Conservation (phyloP, 2,113 vertebrate genomes). For the Agapornis roseicollis region DNA sequence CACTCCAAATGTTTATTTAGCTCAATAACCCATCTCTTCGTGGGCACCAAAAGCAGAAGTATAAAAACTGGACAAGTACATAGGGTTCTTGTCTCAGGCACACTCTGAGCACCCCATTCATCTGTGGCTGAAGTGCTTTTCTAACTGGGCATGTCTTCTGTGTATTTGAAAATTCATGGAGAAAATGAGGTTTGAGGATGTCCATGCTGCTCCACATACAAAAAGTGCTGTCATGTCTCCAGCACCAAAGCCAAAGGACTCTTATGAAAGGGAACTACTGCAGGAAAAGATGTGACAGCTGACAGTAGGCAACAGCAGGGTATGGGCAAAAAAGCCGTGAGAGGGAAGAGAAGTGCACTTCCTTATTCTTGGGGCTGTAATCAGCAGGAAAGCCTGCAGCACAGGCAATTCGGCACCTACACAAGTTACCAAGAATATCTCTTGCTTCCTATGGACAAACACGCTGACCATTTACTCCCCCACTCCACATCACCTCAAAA, state of each 20-base stretch:
- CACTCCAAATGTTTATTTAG: neutral
- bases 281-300: neutral
- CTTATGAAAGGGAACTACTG: neutral
- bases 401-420: neutral
- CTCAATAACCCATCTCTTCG: neutral
- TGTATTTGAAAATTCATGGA: neutral
- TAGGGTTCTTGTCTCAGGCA: neutral
- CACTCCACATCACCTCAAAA: neutral
- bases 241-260: neutral
- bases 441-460: neutral
- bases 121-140: neutral
- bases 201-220: rapidly evolving
- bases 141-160: neutral
- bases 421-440: neutral
- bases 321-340: neutral
- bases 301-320: neutral
- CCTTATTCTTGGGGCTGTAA: neutral
- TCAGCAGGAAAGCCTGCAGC: neutral
- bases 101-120: neutral
- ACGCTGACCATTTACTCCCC: neutral
- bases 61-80: neutral
- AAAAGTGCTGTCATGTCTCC: neutral
- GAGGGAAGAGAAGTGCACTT: neutral
- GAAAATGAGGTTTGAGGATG: neutral
- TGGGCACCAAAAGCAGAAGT: neutral